A percentile compares a stretch with the other conserved stretches of the same genome.
phyloP scores from a whole-genome alignment of 2,888 invertebrate genomes.

The Drosophila mimetica region DNA sequence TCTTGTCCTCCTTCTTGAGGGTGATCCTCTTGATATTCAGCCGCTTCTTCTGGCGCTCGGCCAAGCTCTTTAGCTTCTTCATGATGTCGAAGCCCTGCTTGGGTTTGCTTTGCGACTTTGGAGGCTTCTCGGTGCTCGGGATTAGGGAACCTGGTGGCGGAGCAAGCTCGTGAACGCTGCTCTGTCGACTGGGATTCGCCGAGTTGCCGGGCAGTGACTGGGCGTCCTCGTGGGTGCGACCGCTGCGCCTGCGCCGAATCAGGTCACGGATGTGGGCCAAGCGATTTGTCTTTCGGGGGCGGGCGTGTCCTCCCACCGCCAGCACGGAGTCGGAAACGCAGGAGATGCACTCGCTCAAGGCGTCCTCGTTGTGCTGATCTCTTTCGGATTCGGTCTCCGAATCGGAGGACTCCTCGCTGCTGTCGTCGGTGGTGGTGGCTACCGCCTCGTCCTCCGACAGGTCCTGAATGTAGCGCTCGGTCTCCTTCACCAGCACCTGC shows the following conservation, averaged over 20 bases:
- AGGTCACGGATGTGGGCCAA: slow-evolving; percentile 85
- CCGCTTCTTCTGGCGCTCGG: slow-evolving; percentile 87
- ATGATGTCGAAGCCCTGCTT: slow-evolving; percentile 86
- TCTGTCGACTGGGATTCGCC: slow-evolving; percentile 73
- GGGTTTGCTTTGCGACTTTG: slow-evolving; percentile 55
- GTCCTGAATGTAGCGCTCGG: slow-evolving; percentile 84
- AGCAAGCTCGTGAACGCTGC: slow-evolving; percentile 75
- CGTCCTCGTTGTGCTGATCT: slow-evolving; percentile 70
- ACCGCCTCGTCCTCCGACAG: slow-evolving; percentile 81
- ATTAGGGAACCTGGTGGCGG: slow-evolving; percentile 72
- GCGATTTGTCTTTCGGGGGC: slow-evolving; percentile 77
- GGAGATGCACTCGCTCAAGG: slow-evolving; percentile 83
- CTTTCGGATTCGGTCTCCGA: slow-evolving; percentile 56
- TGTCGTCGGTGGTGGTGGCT: slow-evolving; percentile 63
- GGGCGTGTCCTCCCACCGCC: slow-evolving; percentile 77
- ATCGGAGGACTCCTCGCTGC: slow-evolving; percentile 57
- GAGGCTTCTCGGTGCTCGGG: slow-evolving; percentile 58
- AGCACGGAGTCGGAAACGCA: slow-evolving; percentile 83
- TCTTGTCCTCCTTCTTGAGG: slow-evolving; percentile 85
- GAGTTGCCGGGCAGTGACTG: slow-evolving; percentile 82
- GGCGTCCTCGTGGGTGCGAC: slow-evolving; percentile 79
- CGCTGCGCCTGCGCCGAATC: slow-evolving; percentile 85
- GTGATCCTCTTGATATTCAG: slow-evolving; percentile 82
- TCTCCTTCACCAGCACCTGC: slow-evolving; percentile 83
- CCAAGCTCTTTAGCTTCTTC: slow-evolving; percentile 88